Percentiles rank a stretch among this genome's conserved stretches.
These are phyloP conservation scores for Xestia rhomboidea DNA, from an alignment of 2,888 invertebrate genomes.

Conservation along the genomic window DNA sequence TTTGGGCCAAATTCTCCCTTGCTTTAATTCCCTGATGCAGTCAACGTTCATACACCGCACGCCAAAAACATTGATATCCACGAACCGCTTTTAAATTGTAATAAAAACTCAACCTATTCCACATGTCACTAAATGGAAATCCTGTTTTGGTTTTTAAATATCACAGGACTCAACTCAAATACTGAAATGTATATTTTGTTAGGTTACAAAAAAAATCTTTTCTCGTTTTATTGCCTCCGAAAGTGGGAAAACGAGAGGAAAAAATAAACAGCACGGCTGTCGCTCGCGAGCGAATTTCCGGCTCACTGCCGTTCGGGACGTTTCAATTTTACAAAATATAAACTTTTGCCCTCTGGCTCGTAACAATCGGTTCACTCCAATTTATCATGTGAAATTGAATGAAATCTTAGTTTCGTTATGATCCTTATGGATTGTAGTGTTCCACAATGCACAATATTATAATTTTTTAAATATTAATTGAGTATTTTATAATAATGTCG, in stretches of 20 bases:
- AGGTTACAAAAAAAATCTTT: slow-evolving; percentile 70
- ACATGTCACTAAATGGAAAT: slow-evolving; percentile 11
- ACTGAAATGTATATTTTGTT: slow-evolving; percentile 68
- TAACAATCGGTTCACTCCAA: slow-evolving; percentile 72
- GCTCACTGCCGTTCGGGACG: slow-evolving; percentile 80
- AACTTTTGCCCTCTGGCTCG: slow-evolving; percentile 75
- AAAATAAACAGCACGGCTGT: slow-evolving; percentile 79
- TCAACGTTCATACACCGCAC: background rate
- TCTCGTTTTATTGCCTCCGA: slow-evolving; percentile 78
- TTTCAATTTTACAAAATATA: slow-evolving; percentile 84
- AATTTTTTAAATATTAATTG: background rate
- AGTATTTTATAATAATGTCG: background rate
- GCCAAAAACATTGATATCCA: slow-evolving; percentile 2
- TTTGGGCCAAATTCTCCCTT: slow-evolving; percentile 8
- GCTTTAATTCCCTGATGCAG: slow-evolving; percentile 33
- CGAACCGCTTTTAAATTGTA: background rate
- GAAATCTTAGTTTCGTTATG: slow-evolving; percentile 61
- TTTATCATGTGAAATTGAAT: slow-evolving; percentile 71
- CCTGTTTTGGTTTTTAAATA: slow-evolving; percentile 33
- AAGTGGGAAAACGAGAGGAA: slow-evolving; percentile 78
- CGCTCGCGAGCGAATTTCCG: slow-evolving; percentile 82
- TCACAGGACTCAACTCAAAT: slow-evolving; percentile 30
- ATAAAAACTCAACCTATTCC: slow-evolving; percentile 1
- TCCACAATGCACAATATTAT: slow-evolving; percentile 6
- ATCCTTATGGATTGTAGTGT: slow-evolving; percentile 29